Evolutionary conservation across 2,113 vertebrate species (phyloP).

Genomic region (Alethe castanea): DNA sequence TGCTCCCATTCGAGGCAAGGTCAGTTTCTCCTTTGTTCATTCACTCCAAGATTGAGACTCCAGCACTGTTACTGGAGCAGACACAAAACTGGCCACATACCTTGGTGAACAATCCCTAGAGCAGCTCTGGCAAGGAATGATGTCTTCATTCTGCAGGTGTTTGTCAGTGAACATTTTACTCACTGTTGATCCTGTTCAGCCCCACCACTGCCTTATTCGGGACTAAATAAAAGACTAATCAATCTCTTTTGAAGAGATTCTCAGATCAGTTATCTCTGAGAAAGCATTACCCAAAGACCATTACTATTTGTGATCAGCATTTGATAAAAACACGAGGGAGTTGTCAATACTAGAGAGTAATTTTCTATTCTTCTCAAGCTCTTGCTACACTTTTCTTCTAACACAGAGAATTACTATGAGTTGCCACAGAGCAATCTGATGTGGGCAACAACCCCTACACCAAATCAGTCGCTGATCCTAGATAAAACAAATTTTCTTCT

Average conservation of each 20-base stretch:
- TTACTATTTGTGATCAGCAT: neutral
- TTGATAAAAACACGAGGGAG: neutral
- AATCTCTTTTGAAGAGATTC: neutral
- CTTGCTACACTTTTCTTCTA: neutral
- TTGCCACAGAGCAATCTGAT: neutral
- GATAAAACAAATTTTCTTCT: neutral
- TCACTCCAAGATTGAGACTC: neutral
- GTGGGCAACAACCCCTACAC: neutral
- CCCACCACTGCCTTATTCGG: neutral
- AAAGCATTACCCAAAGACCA: neutral
- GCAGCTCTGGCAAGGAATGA: neutral
- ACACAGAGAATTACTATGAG: neutral
- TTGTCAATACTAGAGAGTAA: neutral
- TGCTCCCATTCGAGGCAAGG: accelerated
- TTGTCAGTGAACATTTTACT: neutral
- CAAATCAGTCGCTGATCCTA: neutral
- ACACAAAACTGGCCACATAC: neutral
- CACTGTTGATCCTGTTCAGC: neutral
- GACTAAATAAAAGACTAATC: neutral
- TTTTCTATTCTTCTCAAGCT: neutral
- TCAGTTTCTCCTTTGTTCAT: neutral
- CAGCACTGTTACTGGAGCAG: neutral
- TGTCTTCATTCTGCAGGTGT: neutral
- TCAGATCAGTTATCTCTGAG: neutral
- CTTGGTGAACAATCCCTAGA: neutral